A percentile compares a stretch with the other conserved stretches of the same genome.
Evolutionary conservation across 35 echinoderm and acorn worm species (phyloP).

Genomic region (Apostichopus japonicus): DNA sequence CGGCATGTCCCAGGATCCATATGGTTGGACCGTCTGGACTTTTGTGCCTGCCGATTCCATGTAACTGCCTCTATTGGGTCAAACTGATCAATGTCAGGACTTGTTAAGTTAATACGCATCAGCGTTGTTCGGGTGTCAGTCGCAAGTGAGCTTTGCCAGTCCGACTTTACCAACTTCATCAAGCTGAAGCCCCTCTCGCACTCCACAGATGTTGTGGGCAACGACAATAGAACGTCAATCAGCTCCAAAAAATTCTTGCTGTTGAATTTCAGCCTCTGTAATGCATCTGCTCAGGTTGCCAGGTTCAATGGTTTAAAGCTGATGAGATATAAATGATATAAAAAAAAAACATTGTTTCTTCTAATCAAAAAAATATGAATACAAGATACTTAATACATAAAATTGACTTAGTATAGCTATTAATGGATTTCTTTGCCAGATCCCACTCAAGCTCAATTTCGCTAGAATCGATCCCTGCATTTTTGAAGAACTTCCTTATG

Average conservation of each 20-base stretch:
- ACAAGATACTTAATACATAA: neutral
- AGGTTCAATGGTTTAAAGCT: neutral
- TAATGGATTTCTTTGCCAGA: neutral
- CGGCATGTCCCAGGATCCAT: neutral
- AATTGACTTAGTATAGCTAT: neutral
- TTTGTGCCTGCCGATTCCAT: neutral
- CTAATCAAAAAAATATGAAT: neutral
- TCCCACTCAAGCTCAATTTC: constrained; percentile 9
- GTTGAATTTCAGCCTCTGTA: neutral
- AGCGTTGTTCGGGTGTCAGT: neutral
- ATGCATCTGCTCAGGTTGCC: neutral
- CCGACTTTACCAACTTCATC: constrained; percentile 10
- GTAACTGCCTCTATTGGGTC: neutral
- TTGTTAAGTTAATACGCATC: neutral
- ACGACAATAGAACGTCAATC: constrained; percentile 20
- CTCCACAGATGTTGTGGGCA: constrained; percentile 38
- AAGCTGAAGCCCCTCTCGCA: constrained; percentile 43
- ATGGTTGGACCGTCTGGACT: neutral
- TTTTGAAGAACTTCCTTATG: neutral
- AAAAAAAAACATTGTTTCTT: neutral
- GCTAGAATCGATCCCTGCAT: neutral
- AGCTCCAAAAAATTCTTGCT: constrained; percentile 13
- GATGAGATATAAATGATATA: neutral
- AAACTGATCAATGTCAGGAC: neutral
- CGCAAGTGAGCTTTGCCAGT: constrained; percentile 8